Base-by-base conservation (phyloP, 1,140 invertebrate species). In the Pachypeltis micranthus region DNA sequence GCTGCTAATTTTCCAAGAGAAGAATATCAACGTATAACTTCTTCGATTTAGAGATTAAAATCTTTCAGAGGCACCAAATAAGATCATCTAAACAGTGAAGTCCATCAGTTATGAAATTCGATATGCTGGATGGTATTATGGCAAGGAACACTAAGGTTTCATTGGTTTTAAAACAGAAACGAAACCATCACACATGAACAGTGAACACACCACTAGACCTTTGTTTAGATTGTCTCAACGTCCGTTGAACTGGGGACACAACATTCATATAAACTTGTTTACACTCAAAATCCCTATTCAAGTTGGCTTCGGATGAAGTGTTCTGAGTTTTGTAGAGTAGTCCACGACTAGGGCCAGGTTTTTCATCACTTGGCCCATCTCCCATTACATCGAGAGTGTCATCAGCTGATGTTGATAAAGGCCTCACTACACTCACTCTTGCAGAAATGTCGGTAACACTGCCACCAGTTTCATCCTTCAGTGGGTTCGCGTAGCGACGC, bases 241-340 rank as follows among this genome's bases (percentile, higher is more conserved):
- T 72, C 71, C 71, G 70, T 66, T 70, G 69, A 4, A 70, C 66
- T 64, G 69, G 65, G 21, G 69, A 65, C 21, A 70, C 58, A 24
- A 70, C 74, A 69, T 74, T 76, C 59, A 77, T 66, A 72, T 77
- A 76, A 66, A 85, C 78, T 72, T 83, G 78, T 66, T 85, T 83
- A 74, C 89, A 88, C 65, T 80, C 85, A 74, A 88, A 87, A 69
- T 88, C 86, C 76, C 89, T 90, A 69, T 85, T 77, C 39, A 76
- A 76, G 19, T 79, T 80, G 71, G 86, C 85, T 68, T 84, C 83
- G 64, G 85, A 84, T 66, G 83, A 83, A 28, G 81, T 78, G 74
- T 85, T 85, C 72, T 85, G 85, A 56, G 84, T 82, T 72, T 87
- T 87, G 74, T 83, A 83, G 59, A 86, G 76, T 71, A 85, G 75